Percentiles rank a stretch among this genome's conserved stretches.
These are phyloP conservation scores for Bucorvus abyssinicus DNA, from an alignment of 2,797 vertebrate species.

Conservation along the genomic window DNA sequence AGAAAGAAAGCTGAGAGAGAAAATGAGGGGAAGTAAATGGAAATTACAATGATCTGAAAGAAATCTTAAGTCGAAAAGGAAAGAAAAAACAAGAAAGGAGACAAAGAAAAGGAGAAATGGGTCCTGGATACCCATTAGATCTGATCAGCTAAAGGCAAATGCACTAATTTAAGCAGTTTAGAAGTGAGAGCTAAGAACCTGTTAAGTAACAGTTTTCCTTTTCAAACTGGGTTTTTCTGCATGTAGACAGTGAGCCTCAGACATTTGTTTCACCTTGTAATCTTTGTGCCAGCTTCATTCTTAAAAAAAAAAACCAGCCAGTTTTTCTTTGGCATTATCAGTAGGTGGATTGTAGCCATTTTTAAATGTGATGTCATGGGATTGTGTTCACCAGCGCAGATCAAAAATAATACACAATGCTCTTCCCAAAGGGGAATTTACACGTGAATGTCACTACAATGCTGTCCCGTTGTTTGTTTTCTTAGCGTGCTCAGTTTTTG, in stretches of 20 bases:
- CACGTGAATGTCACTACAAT: not conserved
- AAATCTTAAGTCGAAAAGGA: not conserved
- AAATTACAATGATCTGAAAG: not conserved
- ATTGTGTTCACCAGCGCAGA: not conserved
- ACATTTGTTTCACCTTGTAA: conserved; percentile 8
- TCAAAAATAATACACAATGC: conserved; percentile 46
- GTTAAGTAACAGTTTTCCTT: not conserved
- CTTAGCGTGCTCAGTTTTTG: not conserved
- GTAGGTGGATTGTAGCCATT: conserved; percentile 38
- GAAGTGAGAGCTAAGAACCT: not conserved
- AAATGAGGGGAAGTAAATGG: not conserved
- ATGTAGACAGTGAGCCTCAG: not conserved
- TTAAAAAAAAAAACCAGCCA: not conserved
- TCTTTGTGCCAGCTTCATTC: not conserved
- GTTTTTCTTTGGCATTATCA: conserved; percentile 13
- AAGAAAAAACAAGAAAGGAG: not conserved
- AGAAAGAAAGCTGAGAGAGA: not conserved
- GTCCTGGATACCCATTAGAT: not conserved
- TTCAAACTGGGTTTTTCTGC: not conserved
- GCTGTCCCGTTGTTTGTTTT: not conserved
- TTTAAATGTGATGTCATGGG: conserved; percentile 50
- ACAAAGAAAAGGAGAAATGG: not conserved
- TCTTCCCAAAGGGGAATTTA: not conserved
- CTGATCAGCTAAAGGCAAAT: not conserved
- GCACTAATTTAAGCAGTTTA: not conserved